These are phyloP conservation scores for Eudemis profundana DNA, from an alignment of 2,888 invertebrate genomes.

Conservation along the genomic window DNA sequence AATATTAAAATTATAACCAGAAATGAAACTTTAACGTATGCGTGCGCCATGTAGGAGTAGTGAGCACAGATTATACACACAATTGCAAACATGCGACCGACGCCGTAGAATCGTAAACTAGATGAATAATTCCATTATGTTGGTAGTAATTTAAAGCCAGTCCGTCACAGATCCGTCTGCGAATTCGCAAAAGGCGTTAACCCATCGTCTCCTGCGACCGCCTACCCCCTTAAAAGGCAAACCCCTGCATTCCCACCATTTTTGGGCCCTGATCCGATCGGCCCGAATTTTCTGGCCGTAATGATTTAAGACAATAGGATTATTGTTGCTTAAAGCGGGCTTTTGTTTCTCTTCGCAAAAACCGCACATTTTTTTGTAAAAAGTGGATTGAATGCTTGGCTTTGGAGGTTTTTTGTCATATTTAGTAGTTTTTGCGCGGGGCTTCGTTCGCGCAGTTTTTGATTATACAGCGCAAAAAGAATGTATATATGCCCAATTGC, in stretches of 20 bases:
- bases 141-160: background rate
- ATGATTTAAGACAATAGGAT: conserved; percentile 57
- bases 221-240: conserved; percentile 59
- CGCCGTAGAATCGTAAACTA: too few relatives aligned
- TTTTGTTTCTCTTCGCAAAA: conserved; percentile 35
- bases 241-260: conserved; percentile 58
- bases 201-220: conserved; percentile 53
- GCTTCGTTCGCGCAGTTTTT: background rate
- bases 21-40: too few relatives aligned
- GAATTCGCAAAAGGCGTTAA: conserved; percentile 55
- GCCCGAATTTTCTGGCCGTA: conserved; percentile 43
- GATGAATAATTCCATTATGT: too few relatives aligned
- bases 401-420: conserved; percentile 36
- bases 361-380: conserved; percentile 30
- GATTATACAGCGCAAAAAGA: background rate
- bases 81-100: too few relatives aligned
- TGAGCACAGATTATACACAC: too few relatives aligned
- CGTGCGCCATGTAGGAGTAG: too few relatives aligned
- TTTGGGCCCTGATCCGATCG: conserved; percentile 43
- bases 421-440: conserved; percentile 26
- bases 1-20: too few relatives aligned
- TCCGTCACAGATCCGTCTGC: conserved; percentile 20
- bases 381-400: conserved; percentile 17
- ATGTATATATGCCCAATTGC: background rate
- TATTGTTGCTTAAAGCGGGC: conserved; percentile 46